phyloP scores from a whole-genome alignment of 2,797 vertebrate genomes.

The Scyliorhinus canicula region DNA sequence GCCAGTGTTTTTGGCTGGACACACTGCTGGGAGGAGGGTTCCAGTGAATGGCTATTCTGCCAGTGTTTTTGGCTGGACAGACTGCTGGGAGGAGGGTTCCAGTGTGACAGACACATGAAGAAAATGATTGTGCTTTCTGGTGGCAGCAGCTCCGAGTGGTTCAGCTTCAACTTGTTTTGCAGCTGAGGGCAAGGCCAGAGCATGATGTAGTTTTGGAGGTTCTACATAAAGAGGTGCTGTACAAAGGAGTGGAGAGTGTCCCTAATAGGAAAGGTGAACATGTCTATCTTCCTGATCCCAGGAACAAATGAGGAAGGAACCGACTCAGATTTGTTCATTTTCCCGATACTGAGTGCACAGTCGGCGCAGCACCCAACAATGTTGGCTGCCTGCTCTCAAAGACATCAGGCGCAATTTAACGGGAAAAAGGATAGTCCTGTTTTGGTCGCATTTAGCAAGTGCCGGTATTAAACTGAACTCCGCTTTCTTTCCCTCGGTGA shows the following conservation, averaged over 20 bases:
- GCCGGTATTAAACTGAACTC: too few species aligned
- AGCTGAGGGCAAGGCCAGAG: neutral
- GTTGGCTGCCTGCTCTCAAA: too few species aligned
- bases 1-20: too few species aligned
- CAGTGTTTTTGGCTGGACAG: too few species aligned
- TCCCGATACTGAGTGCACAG: neutral
- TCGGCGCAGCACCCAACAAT: neutral
- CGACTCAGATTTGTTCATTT: neutral
- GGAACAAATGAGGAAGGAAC: neutral
- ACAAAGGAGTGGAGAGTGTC: neutral
- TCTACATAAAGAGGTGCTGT: neutral
- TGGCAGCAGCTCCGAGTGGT: neutral
- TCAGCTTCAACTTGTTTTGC: neutral
- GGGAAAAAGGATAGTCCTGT: too few species aligned
- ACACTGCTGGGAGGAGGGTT: too few species aligned
- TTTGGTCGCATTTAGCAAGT: too few species aligned
- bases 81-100: too few species aligned
- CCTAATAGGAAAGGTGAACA: neutral
- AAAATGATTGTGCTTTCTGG: neutral
- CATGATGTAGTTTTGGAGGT: neutral
- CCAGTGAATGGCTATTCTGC: too few species aligned
- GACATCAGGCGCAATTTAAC: too few species aligned
- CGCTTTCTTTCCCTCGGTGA: too few species aligned
- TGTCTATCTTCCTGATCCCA: neutral
- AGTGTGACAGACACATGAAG: too few species aligned